phyloP scores from a whole-genome alignment of 53 echinoderm and acorn worm genomes.

The Henricia sp. region DNA sequence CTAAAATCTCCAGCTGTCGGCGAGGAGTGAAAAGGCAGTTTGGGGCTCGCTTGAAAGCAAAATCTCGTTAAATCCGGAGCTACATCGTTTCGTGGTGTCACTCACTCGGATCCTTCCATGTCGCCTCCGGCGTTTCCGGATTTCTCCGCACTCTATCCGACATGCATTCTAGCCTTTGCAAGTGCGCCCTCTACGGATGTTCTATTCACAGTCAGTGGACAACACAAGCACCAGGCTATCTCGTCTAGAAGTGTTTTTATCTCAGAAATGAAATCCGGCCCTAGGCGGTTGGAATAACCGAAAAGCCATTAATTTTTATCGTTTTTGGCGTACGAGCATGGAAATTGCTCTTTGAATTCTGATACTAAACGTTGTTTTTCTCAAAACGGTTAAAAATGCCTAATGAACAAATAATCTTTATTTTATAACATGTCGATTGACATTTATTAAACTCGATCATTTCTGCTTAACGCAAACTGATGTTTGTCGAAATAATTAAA shows the following conservation, averaged over 20 bases:
- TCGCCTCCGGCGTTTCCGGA: conserved; percentile 1
- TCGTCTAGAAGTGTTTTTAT: neutral
- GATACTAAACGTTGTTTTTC: too few relatives aligned
- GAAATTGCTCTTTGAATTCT: too few relatives aligned
- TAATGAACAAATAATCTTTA: too few relatives aligned
- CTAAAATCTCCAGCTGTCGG: too few relatives aligned
- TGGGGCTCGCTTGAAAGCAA: neutral
- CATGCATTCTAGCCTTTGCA: neutral
- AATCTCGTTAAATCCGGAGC: neutral
- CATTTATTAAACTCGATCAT: too few relatives aligned
- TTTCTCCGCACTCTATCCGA: conserved; percentile 14
- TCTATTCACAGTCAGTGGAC: neutral
- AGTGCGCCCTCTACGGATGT: neutral
- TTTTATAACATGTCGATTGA: too few relatives aligned
- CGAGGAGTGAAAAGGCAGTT: too few relatives aligned
- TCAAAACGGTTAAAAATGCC: too few relatives aligned
- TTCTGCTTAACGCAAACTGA: too few relatives aligned
- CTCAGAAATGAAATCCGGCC: neutral
- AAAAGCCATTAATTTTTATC: neutral
- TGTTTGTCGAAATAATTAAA: too few relatives aligned
- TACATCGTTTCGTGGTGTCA: neutral
- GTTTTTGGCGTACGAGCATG: neutral
- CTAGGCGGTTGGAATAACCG: neutral
- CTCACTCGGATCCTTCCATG: conserved; percentile 4
- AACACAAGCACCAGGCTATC: neutral